These are phyloP conservation scores for Euproctis similis DNA, from an alignment of 2,888 invertebrate species.

Conservation along the genomic window DNA sequence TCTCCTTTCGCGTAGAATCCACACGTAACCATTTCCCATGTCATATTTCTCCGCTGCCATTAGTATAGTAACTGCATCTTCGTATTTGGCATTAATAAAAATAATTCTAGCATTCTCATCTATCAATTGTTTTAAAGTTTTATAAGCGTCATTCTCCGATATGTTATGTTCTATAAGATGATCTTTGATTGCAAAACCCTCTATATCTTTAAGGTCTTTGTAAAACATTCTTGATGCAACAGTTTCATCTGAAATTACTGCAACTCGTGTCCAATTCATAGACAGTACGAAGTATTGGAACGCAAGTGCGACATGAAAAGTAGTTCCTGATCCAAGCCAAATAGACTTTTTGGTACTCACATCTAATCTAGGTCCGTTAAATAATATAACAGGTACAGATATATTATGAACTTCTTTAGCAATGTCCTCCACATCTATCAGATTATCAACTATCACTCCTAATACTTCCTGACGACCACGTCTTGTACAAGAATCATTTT, in stretches of 20 bases:
- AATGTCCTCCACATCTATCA: not conserved
- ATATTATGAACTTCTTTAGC: not conserved
- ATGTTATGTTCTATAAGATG: not conserved
- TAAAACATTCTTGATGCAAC: not conserved
- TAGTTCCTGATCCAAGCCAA: constrained; percentile 1
- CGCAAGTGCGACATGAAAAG: constrained; percentile 1
- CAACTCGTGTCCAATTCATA: constrained; percentile 3
- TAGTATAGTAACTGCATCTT: constrained; percentile 5
- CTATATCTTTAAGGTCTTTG: not conserved
- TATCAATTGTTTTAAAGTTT: constrained; percentile 1
- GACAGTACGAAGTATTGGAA: constrained; percentile 1
- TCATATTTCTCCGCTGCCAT: constrained; percentile 2
- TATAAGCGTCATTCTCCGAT: not conserved
- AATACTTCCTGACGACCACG: constrained; percentile 1
- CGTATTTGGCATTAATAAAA: constrained; percentile 4
- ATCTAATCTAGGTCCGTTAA: constrained; percentile 1
- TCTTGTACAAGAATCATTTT: too few species aligned
- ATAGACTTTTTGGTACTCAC: not conserved
- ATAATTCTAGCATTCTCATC: constrained; percentile 2
- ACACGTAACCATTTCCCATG: constrained; percentile 3
- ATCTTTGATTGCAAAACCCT: not conserved
- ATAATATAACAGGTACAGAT: constrained; percentile 4
- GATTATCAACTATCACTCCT: constrained; percentile 3
- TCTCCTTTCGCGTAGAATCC: constrained; percentile 6
- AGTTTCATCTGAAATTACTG: constrained; percentile 5